Evolutionary conservation across 92 coral and sea anemone species (phyloP), one percentile per base, ranked within the genome.

Genomic region (Metridium senile): DNA sequence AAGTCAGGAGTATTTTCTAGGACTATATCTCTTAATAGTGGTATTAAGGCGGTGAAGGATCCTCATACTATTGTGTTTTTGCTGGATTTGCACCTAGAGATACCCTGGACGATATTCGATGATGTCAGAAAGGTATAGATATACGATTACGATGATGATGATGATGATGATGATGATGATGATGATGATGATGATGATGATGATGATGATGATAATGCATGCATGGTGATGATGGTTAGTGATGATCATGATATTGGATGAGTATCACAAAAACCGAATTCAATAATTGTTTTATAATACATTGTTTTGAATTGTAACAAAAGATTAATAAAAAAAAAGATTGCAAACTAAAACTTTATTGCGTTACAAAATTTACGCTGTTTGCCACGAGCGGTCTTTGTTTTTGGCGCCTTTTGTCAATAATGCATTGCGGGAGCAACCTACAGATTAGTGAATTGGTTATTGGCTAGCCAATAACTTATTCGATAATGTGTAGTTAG

Each of bases 81-180:
- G 43, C 22, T 85, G 47, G 97, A 91, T 61, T 76, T 91, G 20
- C 97, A 91, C 30, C 71, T 91, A 27, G 88, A 91, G 68, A 76
- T 91, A 10, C 84, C 88, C 13, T 68, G 76, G 33, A 66, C 92
- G 16, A 35, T 91, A 28, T 67, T 91, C 31, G 84, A 84, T 21
- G 83, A 63, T 74, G 77, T 88, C 26, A 72, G 97, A 45, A 91
- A 91, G 77, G 97, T 91, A 82, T 68, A 84, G 51, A 52, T 30
- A 57, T 30, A 70, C 25, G 32, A 23, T 1, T 59, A 21, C 2
- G n/a, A 54, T 22, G 61, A 54, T 17, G 26, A 22, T 19, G 23
- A 54, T 39, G 49, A 39, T 39, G 49, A 39, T 39, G 49, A 4
- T 39, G 49, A 39, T 13, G 49, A 4, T 39, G 49, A 13, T 13